A percentile compares a stretch with the other conserved stretches of the same genome.
These are phyloP conservation scores for Geotrypetes seraphini DNA, from an alignment of 2,797 vertebrate genomes.

Conservation along the genomic window DNA sequence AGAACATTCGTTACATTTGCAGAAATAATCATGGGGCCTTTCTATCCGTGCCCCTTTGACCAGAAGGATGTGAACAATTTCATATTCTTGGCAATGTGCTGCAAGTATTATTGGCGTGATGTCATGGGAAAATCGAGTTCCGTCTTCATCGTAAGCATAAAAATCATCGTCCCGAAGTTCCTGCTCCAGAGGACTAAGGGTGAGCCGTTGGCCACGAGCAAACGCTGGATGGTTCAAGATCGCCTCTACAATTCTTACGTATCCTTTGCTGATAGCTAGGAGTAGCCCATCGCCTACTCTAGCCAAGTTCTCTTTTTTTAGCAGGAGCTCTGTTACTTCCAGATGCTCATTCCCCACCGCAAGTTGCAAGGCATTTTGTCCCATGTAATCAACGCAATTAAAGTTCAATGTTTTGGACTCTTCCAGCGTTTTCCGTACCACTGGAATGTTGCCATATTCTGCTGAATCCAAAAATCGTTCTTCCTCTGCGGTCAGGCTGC, in stretches of 20 bases:
- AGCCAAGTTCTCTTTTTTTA: slow-evolving; percentile 85
- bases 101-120: slow-evolving; percentile 87
- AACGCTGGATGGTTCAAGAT: slow-evolving; percentile 84
- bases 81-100: slow-evolving; percentile 91
- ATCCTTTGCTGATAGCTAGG: slow-evolving; percentile 90
- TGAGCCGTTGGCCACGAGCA: slow-evolving; percentile 72
- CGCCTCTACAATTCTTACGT: slow-evolving; percentile 89
- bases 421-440: slow-evolving; percentile 93
- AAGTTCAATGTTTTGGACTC: slow-evolving; percentile 93
- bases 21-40: slow-evolving; percentile 91
- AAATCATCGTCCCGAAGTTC: slow-evolving; percentile 88
- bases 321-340: slow-evolving; percentile 87
- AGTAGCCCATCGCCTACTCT: slow-evolving; percentile 84
- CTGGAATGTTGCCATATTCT: slow-evolving; percentile 92
- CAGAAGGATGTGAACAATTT: slow-evolving; percentile 89
- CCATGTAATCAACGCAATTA: slow-evolving; percentile 96
- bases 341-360: slow-evolving; percentile 91
- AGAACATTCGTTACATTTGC: slow-evolving; percentile 78
- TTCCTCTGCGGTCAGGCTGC: slow-evolving; percentile 81
- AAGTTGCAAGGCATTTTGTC: slow-evolving; percentile 86
- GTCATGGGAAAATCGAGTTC: slow-evolving; percentile 89
- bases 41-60: slow-evolving; percentile 86
- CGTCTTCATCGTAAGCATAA: slow-evolving; percentile 89
- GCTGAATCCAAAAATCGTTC: slow-evolving; percentile 88
- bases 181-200: slow-evolving; percentile 81